phyloP scores from a whole-genome alignment of 2,113 vertebrate species.

The Speoplatyrhinus poulsoni region DNA sequence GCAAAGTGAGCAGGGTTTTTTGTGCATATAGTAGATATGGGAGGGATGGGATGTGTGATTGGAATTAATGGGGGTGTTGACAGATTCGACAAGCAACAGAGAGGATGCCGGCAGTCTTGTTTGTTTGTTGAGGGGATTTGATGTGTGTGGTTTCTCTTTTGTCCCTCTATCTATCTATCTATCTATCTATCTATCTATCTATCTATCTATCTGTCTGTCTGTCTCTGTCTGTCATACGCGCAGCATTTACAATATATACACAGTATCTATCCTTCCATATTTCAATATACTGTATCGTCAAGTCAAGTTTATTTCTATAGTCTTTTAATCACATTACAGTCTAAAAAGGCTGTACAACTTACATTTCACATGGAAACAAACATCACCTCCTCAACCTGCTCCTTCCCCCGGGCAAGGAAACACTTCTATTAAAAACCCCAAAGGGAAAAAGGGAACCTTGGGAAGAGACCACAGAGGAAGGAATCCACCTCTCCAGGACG shows the following conservation, averaged over 20 bases:
- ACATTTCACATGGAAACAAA: no score
- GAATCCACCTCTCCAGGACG: no score
- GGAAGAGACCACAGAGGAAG: no score
- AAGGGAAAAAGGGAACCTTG: no score
- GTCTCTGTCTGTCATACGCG: neutral
- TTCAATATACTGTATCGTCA: no score
- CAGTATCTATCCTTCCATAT: no score
- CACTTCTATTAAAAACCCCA: no score
- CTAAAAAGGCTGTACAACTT: no score
- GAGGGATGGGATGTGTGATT: slow-evolving; percentile 54
- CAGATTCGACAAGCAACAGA: slow-evolving; percentile 41
- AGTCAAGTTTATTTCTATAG: no score
- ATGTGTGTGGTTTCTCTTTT: slow-evolving; percentile 11
- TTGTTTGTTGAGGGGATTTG: slow-evolving; percentile 62
- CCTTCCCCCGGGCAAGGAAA: no score
- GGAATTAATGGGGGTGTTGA: slow-evolving; percentile 64
- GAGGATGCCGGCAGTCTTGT: slow-evolving; percentile 29
- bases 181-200: neutral
- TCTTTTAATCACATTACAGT: no score
- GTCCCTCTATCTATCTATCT: neutral
- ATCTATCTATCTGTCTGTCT: neutral
- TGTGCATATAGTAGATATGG: slow-evolving; percentile 27
- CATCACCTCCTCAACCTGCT: no score
- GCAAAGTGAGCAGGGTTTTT: slow-evolving; percentile 6
- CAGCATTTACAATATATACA: neutral